phyloP scores from a whole-genome alignment of 2,888 invertebrate species.

The Schrankia costaestrigalis region DNA sequence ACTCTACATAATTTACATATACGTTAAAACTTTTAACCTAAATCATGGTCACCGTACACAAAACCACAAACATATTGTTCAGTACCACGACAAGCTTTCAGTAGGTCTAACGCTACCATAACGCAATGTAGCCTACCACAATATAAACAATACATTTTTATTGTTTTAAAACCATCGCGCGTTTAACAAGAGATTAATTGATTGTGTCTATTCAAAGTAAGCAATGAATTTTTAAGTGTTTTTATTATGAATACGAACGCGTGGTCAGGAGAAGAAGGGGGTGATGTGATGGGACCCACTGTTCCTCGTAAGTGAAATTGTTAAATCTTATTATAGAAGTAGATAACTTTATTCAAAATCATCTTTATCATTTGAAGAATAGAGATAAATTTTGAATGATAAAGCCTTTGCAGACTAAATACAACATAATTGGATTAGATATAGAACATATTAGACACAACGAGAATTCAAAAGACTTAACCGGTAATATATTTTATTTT shows the following conservation, averaged over 20 bases:
- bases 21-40: too few relatives aligned
- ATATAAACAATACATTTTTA: conserved; percentile 1
- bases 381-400: too few relatives aligned
- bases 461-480: too few relatives aligned
- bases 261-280: conserved; percentile 54
- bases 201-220: background rate
- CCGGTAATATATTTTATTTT: too few relatives aligned
- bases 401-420: too few relatives aligned
- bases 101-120: conserved; percentile 53
- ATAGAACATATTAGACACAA: too few relatives aligned
- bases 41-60: conserved; percentile 37
- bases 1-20: too few relatives aligned
- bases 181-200: too few relatives aligned
- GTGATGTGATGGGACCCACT: conserved; percentile 66
- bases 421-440: too few relatives aligned
- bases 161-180: conserved; percentile 2
- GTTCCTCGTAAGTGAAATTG: conserved; percentile 56
- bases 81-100: conserved; percentile 55
- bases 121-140: conserved; percentile 26
- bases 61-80: conserved; percentile 43
- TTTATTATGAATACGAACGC: conserved; percentile 51
- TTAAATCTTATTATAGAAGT: background rate
- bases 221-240: background rate
- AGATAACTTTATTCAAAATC: background rate
- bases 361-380: too few relatives aligned